Evolutionary conservation across 2,888 invertebrate species (phyloP), one percentile per base, ranked within the genome.

Genomic region (Hyles lineata): DNA sequence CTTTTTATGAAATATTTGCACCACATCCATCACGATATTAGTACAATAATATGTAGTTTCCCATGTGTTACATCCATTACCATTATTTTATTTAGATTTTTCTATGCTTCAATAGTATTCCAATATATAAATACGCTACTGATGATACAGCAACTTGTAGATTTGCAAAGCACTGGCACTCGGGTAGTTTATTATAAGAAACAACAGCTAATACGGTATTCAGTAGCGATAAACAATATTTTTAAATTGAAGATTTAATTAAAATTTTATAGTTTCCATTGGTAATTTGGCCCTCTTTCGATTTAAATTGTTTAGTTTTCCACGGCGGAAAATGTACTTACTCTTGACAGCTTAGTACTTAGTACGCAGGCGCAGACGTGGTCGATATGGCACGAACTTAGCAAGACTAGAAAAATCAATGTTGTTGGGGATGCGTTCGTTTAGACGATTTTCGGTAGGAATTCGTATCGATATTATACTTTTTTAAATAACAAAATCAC

Each of bases 331-430:
- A 35, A n/a, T 61, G 2, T 50, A 67, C 63, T 19, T 15, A 50
- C 17, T 23, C 21, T 23, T 67, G 67, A 67, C 67, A 67, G 67
- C 11, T 8, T 15, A 5, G 11, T 11, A 15, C 43, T n/a, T 67
- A 67, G 50, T 67, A 23, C 67, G 67, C 67, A 67, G 67, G 17
- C 67, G 67, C 67, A 50, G 23, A 50, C 23, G 17, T 21, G 23
- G 21, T 15, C 50, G 50, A 6, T 67, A 15, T 43, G 67, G 6
- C 43, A 11, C 50, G 43, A 67, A 67, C 50, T 50, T 67, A 23
- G 43, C 50, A 50, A 21, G 21, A 50, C 67, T 67, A 17, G 15
- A 67, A 50, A 67, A 67, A 67, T 67, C 67, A 50, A 67, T 67
- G 43, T 17, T 15, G 67, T 62, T 11, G 43, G 67, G 67, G 67